These are phyloP conservation scores for Myripristis jacobus DNA, from an alignment of 2,797 vertebrate genomes.

Conservation along the genomic window DNA sequence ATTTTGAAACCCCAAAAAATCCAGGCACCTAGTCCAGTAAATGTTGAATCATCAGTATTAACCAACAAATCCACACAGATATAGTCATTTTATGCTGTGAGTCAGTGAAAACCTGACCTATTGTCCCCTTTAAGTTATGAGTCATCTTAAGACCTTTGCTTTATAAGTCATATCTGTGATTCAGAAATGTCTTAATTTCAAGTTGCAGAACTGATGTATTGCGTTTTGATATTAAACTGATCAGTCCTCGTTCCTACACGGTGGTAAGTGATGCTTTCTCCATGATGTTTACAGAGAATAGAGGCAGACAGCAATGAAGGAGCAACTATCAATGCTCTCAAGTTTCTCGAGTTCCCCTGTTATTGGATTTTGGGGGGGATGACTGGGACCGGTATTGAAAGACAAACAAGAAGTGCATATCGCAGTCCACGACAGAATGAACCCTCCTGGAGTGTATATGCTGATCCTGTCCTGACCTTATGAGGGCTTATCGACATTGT, in stretches of 20 bases:
- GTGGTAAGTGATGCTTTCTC: not conserved
- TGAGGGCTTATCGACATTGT: constrained; percentile 59
- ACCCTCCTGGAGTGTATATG: constrained; percentile 23
- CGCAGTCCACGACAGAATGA: constrained; percentile 24
- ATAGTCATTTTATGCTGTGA: constrained; percentile 1
- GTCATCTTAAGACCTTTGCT: too few species aligned
- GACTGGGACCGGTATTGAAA: constrained; percentile 11
- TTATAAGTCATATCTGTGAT: too few species aligned
- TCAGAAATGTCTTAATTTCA: too few species aligned
- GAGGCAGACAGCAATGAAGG: too few species aligned
- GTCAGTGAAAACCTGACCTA: not conserved
- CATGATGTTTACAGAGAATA: too few species aligned
- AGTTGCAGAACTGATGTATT: too few species aligned
- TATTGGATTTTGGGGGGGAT: constrained; percentile 11
- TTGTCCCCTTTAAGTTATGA: too few species aligned
- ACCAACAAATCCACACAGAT: too few species aligned
- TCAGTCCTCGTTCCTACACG: not conserved
- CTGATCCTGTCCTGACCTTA: constrained; percentile 59
- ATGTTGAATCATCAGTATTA: not conserved
- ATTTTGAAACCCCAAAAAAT: not conserved
- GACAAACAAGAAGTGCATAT: constrained; percentile 30
- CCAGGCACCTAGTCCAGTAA: not conserved
- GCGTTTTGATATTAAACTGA: too few species aligned
- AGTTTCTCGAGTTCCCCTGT: too few species aligned
- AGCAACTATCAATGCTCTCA: too few species aligned